phyloP scores from a whole-genome alignment of 2,888 invertebrate species.

The Ethmia dodecea region DNA sequence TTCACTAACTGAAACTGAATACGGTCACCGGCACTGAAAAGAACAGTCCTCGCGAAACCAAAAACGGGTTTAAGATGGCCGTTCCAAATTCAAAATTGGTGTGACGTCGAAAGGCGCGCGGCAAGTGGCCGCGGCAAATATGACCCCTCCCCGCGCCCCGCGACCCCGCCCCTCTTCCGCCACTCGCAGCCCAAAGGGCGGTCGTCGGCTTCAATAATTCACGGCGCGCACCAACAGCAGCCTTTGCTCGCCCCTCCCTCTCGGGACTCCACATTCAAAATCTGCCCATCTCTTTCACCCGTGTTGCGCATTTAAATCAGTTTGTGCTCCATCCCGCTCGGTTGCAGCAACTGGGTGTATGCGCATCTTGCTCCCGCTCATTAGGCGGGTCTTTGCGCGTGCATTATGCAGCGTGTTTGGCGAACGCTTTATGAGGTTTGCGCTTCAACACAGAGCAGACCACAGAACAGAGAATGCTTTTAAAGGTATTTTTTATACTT shows the following conservation, averaged over 20 bases:
- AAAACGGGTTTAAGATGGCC: slow-evolving; percentile 30
- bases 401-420: slow-evolving; percentile 69
- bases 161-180: slow-evolving; percentile 23
- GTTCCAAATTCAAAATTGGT: slow-evolving; percentile 49
- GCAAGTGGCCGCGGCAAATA: slow-evolving; percentile 39
- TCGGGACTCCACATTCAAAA: slow-evolving; percentile 26
- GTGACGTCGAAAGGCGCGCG: slow-evolving; percentile 63
- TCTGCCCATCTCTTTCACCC: slow-evolving; percentile 30
- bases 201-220: slow-evolving; percentile 65
- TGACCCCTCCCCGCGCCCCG: slow-evolving; percentile 19
- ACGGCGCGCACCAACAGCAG: slow-evolving; percentile 49
- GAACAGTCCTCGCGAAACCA: slow-evolving; percentile 7
- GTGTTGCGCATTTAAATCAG: slow-evolving; percentile 35
- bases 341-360: slow-evolving; percentile 2
- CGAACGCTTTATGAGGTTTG: slow-evolving; percentile 66
- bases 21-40: not conserved
- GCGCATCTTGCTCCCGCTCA: slow-evolving; percentile 42
- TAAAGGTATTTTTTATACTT: too few species aligned
- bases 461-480: slow-evolving; percentile 28
- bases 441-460: slow-evolving; percentile 44
- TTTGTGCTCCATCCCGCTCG: slow-evolving; percentile 23
- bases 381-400: slow-evolving; percentile 52
- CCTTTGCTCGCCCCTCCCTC: slow-evolving; percentile 44
- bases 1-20: not conserved
- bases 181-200: slow-evolving; percentile 65